Conservation (phyloP, 2,888 invertebrate species). For the Eucera pruinosa region DNA sequence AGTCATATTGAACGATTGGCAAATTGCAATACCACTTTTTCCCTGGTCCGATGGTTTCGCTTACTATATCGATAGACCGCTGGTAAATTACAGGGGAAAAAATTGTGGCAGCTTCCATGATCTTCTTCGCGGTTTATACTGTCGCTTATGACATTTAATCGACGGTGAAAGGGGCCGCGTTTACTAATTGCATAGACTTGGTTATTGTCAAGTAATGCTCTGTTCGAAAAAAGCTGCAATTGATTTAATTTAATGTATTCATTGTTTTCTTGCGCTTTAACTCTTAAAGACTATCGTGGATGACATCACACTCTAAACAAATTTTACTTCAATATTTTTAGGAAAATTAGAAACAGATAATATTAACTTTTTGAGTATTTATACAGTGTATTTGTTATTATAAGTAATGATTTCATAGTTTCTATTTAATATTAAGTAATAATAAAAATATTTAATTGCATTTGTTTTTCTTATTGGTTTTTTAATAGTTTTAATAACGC, state of each 20-base stretch:
- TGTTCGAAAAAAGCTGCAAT: not conserved
- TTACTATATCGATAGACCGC: not conserved
- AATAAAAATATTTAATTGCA: no score
- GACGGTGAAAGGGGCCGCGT: slow-evolving; percentile 37
- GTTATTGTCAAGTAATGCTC: not conserved
- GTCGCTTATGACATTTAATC: slow-evolving; percentile 10
- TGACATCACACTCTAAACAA: no score
- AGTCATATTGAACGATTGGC: slow-evolving; percentile 31
- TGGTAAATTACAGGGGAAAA: not conserved
- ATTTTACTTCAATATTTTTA: no score
- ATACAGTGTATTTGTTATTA: no score
- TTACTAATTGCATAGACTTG: slow-evolving; percentile 29
- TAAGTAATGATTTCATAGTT: no score
- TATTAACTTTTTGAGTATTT: no score
- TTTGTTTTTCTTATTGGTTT: no score
- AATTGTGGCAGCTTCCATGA: not conserved
- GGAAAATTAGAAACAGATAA: no score
- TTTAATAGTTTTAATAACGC: no score
- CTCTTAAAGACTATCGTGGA: no score
- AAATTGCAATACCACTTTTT: slow-evolving; percentile 26
- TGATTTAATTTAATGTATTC: slow-evolving; percentile 13
- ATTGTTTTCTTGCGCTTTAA: not conserved
- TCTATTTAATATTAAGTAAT: no score
- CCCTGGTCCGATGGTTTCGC: not conserved
- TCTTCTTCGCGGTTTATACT: not conserved